Evolutionary conservation across 1,140 invertebrate genomes (phyloP).

Genomic region (fruit fly (Drosophila melanogaster)): DNA sequence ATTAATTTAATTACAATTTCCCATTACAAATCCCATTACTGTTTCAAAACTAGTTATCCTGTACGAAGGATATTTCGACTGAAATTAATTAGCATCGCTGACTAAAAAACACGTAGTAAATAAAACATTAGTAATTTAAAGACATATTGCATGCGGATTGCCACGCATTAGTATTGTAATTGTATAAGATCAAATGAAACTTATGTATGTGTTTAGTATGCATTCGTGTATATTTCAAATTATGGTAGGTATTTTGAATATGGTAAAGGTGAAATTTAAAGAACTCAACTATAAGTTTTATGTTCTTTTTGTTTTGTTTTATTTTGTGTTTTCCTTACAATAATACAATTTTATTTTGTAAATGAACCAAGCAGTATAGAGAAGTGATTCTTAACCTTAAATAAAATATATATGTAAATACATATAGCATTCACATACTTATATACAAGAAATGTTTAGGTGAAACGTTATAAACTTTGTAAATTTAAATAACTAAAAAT

Average conservation of each 20-base stretch:
- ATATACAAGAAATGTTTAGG: constrained; percentile 63
- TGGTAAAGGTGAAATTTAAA: constrained; percentile 80
- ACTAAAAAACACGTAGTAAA: constrained; percentile 46
- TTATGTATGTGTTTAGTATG: constrained; percentile 56
- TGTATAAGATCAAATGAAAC: constrained; percentile 29
- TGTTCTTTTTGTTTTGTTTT: constrained; percentile 64
- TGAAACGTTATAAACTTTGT: constrained; percentile 75
- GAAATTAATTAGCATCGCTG: constrained; percentile 56
- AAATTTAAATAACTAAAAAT: constrained; percentile 59
- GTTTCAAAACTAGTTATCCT: not conserved
- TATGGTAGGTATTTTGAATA: constrained; percentile 75
- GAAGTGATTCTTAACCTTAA: constrained; percentile 34
- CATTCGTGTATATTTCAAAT: constrained; percentile 57
- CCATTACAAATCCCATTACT: too few species aligned
- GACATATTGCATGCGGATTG: constrained; percentile 8
- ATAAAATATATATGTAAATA: constrained; percentile 39
- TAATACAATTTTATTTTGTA: constrained; percentile 55
- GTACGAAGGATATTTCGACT: constrained; percentile 57
- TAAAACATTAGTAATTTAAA: constrained; percentile 50
- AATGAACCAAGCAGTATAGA: constrained; percentile 58
- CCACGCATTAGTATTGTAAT: constrained; percentile 15
- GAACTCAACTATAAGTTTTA: constrained; percentile 79
- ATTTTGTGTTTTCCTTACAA: constrained; percentile 42
- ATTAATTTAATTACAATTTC: not conserved
- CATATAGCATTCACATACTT: constrained; percentile 26